Base-by-base conservation (phyloP, 2,888 invertebrate species). In the Priocnemis perturbator region DNA sequence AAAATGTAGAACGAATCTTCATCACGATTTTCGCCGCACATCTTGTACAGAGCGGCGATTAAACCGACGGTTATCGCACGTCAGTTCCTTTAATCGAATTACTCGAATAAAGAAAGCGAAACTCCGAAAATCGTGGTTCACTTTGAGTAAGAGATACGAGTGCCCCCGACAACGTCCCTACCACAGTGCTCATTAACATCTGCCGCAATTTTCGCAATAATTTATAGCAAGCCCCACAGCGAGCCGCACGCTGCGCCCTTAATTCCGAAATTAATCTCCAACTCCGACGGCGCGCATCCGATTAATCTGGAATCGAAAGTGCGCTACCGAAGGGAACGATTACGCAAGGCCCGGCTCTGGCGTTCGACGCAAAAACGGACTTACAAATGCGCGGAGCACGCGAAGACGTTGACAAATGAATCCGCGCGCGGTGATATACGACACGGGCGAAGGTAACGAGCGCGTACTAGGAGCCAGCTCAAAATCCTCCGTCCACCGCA, bases 261-360 rank as follows among this genome's bases (percentile, higher is more conserved):
- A 85, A 86, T 83, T 83, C 78, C 77, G 73, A 81, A 83, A 86
- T 86, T 85, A 85, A 86, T 86, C 83, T 78, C 73, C 71, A 67
- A 60, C 83, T 78, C 73, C 71, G 69, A 60, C 70, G 68, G 75
- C 58, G 75, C 69, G 76, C 69, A 55, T 20, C 58, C 74, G 76
- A 82, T 81, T 80, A 81, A 85, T 81, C 64, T 26, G 64, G 59
- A 52, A 78, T 76, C 77, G 74, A 79, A 72, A 69, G 72, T 71
- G 20, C 30, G 76, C 77, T 72, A 76, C 78, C 68, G 71, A 68
- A 57, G 64, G 57, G 50, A 63, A 50, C 56, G 45, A 53, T 78
- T 78, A 71, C 76, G 76, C 73, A 76, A 73, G 20, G 11, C 15
- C 15, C 44, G 23, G 20, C 61, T 60, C 26, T 61, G 61, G 56